These are phyloP conservation scores for Hestina assimilis DNA, from an alignment of 1,140 invertebrate species.

Conservation along the genomic window DNA sequence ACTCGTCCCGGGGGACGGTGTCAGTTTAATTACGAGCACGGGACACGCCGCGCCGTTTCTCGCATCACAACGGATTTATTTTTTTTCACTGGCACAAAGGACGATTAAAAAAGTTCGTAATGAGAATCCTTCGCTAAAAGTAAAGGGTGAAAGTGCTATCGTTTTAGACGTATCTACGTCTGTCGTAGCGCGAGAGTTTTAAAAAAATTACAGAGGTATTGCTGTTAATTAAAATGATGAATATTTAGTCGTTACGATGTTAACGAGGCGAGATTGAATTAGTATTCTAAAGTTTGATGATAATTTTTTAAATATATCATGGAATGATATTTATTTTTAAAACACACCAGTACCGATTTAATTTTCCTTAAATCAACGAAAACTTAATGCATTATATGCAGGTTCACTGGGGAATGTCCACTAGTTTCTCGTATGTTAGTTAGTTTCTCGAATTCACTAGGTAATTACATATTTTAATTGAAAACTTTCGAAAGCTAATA, in stretches of 20 bases:
- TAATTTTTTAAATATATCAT: neutral
- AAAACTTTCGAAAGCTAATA: conserved; percentile 26
- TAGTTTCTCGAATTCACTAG: conserved; percentile 31
- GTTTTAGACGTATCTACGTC: conserved; percentile 26
- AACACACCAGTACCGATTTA: conserved; percentile 11
- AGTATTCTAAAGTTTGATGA: neutral
- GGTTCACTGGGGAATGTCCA: conserved; percentile 33
- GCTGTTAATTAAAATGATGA: conserved; percentile 30
- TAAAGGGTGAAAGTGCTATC: conserved; percentile 61
- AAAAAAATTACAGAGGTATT: conserved; percentile 23
- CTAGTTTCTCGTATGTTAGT: conserved; percentile 29
- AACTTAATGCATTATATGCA: conserved; percentile 32
- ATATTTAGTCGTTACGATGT: conserved; percentile 9
- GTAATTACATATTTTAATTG: conserved; percentile 34
- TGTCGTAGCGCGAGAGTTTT: conserved; percentile 8
- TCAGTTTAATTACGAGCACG: conserved; percentile 72
- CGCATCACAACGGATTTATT: conserved; percentile 68
- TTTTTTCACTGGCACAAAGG: conserved; percentile 70
- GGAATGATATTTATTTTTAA: neutral
- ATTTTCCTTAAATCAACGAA: conserved; percentile 30
- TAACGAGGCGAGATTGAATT: conserved; percentile 18
- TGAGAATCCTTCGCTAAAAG: conserved; percentile 61
- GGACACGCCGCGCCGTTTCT: conserved; percentile 51
- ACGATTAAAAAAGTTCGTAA: conserved; percentile 77
- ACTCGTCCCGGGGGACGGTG: conserved; percentile 68